These are phyloP conservation scores for Drosophila baimaii DNA, from an alignment of 1,140 invertebrate genomes.

Conservation along the genomic window DNA sequence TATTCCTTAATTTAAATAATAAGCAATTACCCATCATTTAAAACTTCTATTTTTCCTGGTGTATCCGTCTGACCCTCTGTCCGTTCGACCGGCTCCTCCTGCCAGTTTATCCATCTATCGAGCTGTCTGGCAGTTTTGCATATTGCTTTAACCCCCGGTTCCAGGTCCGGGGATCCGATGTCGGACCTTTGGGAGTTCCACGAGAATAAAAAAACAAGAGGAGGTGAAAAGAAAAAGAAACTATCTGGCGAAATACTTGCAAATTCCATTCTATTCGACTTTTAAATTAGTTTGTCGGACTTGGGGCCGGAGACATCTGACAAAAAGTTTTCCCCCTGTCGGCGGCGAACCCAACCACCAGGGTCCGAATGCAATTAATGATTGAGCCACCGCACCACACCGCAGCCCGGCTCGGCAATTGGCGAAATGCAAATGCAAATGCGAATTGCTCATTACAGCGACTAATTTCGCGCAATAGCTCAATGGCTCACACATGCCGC, in stretches of 20 bases:
- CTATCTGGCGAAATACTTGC: constrained; percentile 56
- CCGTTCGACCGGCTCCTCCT: constrained; percentile 28
- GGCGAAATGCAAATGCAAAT: constrained; percentile 44
- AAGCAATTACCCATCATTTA: neutral
- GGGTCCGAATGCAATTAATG: constrained; percentile 63
- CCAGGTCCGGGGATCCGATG: constrained; percentile 13
- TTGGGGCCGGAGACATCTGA: constrained; percentile 31
- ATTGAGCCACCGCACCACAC: constrained; percentile 36
- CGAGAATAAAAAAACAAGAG: constrained; percentile 9
- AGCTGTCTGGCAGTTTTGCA: constrained; percentile 62
- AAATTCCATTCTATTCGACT: constrained; percentile 72
- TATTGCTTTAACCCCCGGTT: constrained; percentile 48
- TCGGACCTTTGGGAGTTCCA: constrained; percentile 26
- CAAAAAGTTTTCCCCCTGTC: constrained; percentile 31
- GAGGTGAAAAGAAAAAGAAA: constrained; percentile 37
- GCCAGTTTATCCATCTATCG: constrained; percentile 55
- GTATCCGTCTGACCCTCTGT: neutral
- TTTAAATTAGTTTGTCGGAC: constrained; percentile 74
- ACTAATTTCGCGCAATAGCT: constrained; percentile 29
- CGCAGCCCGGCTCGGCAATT: constrained; percentile 23
- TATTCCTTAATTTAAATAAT: too few relatives aligned
- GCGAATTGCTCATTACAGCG: constrained; percentile 30
- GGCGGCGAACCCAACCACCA: constrained; percentile 1
- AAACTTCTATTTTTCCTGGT: neutral
- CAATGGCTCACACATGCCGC: constrained; percentile 25